A percentile compares a stretch with the other conserved stretches of the same genome.
These are phyloP conservation scores for Cettia cetti DNA, from an alignment of 2,113 vertebrate genomes.

Conservation along the genomic window DNA sequence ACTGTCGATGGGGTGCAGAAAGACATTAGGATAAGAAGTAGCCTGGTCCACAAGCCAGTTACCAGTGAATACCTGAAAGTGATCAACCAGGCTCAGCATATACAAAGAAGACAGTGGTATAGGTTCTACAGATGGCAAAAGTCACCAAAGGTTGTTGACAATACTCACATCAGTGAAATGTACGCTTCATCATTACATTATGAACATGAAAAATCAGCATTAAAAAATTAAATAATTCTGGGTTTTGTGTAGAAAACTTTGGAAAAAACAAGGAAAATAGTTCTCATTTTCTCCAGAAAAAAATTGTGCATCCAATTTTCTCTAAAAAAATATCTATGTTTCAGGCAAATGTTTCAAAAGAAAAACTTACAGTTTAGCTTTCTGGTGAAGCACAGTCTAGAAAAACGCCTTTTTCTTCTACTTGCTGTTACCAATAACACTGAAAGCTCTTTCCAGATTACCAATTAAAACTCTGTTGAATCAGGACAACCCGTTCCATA, in stretches of 20 bases:
- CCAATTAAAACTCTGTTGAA: neutral
- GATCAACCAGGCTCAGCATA: neutral
- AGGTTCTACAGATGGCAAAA: neutral
- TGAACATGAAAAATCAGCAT: neutral
- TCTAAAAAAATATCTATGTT: neutral
- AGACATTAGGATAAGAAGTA: neutral
- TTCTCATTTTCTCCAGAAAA: neutral
- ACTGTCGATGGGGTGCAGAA: accelerated
- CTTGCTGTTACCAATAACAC: neutral
- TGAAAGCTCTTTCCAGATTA: neutral
- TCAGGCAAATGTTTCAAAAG: neutral
- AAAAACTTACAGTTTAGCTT: neutral
- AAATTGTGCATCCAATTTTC: neutral
- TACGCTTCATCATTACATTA: neutral
- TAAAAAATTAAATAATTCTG: neutral
- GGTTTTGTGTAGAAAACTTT: neutral
- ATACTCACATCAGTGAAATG: neutral
- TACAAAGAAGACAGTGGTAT: neutral
- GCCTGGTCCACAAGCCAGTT: neutral
- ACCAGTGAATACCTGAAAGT: neutral
- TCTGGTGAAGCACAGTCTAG: neutral
- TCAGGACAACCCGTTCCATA: neutral
- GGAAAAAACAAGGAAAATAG: neutral
- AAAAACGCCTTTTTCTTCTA: neutral
- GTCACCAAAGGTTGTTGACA: neutral